phyloP scores from a whole-genome alignment of 2,113 vertebrate species.

The Scolopax mira region DNA sequence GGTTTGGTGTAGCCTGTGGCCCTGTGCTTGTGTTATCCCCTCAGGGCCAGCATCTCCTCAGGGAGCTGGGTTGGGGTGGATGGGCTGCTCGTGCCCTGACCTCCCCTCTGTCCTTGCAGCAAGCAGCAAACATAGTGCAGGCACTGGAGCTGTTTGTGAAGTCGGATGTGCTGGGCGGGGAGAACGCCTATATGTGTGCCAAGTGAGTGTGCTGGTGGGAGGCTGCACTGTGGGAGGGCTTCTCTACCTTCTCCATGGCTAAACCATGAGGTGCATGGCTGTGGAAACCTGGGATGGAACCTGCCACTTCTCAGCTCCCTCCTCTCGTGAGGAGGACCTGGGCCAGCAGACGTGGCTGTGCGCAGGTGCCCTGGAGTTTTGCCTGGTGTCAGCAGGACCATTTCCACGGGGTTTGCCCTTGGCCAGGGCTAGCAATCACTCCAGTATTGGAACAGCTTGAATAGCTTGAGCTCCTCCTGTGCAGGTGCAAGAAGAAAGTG shows the following conservation, averaged over 20 bases:
- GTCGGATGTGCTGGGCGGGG: conserved; percentile 88
- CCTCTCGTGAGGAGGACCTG: background rate
- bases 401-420: background rate
- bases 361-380: background rate
- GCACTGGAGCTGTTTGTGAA: conserved; percentile 93
- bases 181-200: conserved; percentile 95
- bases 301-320: background rate
- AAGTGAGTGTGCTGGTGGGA: conserved; percentile 77
- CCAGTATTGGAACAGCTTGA: background rate
- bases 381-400: background rate
- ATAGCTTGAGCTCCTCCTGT: background rate
- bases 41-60: rapidly evolving
- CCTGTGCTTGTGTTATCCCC: background rate
- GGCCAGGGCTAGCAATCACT: background rate
- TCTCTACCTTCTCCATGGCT: rapidly evolving
- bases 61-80: background rate
- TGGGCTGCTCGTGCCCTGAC: background rate
- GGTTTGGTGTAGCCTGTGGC: background rate
- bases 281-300: rapidly evolving
- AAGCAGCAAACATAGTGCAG: conserved; percentile 84
- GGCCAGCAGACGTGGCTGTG: rapidly evolving
- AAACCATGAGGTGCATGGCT: rapidly evolving
- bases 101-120: conserved; percentile 69
- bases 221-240: rapidly evolving
- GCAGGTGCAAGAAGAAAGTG: conserved; percentile 95